phyloP scores from a whole-genome alignment of 2,797 vertebrate species.

The Argya squamiceps region DNA sequence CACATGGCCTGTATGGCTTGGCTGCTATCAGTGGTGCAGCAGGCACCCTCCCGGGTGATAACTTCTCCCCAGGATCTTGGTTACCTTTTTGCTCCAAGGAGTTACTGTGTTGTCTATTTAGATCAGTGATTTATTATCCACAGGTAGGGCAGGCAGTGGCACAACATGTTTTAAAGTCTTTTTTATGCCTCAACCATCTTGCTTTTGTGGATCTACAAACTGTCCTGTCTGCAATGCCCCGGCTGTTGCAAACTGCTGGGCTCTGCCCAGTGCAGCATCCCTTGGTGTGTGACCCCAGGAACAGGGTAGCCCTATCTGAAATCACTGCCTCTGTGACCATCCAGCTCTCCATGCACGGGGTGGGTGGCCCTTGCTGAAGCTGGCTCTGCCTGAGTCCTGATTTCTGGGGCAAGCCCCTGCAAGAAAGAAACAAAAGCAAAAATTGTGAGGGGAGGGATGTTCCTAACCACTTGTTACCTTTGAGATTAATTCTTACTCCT shows the following conservation, averaged over 20 bases:
- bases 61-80: neutral
- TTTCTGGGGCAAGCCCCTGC: neutral
- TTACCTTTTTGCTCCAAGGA: neutral
- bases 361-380: neutral
- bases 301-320: accelerated
- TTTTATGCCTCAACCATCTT: neutral
- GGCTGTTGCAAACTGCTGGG: neutral
- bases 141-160: neutral
- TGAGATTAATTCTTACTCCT: neutral
- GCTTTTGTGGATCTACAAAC: neutral
- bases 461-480: neutral
- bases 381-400: neutral
- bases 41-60: neutral
- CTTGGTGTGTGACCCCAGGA: accelerated
- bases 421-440: neutral
- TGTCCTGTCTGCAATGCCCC: accelerated
- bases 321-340: accelerated
- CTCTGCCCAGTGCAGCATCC: neutral
- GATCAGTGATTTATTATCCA: neutral
- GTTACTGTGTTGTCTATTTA: neutral
- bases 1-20: accelerated
- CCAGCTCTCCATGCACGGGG: accelerated
- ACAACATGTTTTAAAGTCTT: neutral
- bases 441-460: neutral
- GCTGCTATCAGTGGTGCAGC: neutral